These are phyloP conservation scores for Eurystomus glaucurus DNA, from an alignment of 2,797 vertebrate species.

Conservation along the genomic window DNA sequence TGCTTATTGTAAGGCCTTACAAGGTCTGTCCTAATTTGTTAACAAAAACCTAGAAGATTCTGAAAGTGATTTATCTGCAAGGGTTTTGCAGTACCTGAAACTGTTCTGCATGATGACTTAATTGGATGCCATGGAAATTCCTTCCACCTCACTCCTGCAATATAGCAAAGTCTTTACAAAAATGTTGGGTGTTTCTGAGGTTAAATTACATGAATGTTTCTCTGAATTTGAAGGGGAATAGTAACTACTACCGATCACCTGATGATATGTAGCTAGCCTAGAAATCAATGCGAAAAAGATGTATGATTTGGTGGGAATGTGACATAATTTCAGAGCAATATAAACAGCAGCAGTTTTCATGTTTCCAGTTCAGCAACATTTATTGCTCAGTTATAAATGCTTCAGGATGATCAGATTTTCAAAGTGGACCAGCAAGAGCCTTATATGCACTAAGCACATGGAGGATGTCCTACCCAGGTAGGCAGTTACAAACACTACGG, in stretches of 20 bases:
- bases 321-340: slow-evolving; percentile 18
- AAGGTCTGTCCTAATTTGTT: neutral
- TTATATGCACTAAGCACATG: rapidly evolving
- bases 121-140: neutral
- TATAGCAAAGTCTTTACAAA: neutral
- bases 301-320: neutral
- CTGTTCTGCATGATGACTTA: neutral
- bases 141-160: neutral
- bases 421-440: neutral
- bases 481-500: neutral
- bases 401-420: neutral
- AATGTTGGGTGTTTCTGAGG: neutral
- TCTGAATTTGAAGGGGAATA: slow-evolving; percentile 30
- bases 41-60: neutral
- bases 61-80: neutral
- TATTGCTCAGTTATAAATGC: slow-evolving; percentile 27
- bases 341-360: slow-evolving; percentile 23
- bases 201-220: slow-evolving; percentile 28
- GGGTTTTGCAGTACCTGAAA: neutral
- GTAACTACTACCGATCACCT: slow-evolving; percentile 23
- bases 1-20: neutral
- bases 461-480: neutral
- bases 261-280: neutral
- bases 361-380: slow-evolving; percentile 39
- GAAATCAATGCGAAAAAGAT: slow-evolving; percentile 2